Conservation (phyloP, 2,888 invertebrate genomes). For the Megaustenia siamemsis region DNA sequence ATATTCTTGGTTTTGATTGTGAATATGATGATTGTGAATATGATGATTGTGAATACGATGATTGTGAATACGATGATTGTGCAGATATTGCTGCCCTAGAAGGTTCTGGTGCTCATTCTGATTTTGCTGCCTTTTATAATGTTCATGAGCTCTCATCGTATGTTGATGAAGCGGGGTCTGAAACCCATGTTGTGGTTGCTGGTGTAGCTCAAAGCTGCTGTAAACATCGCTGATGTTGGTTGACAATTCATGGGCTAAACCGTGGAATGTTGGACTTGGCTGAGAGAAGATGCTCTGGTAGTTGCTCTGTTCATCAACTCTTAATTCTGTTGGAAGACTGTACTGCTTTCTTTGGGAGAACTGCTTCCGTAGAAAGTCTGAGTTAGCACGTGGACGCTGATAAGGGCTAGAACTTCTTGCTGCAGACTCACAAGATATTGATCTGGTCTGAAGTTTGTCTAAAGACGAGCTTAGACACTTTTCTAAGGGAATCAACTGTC, state of each 20-base stretch:
- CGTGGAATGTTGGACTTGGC: neutral
- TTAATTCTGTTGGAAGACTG: constrained; percentile 27
- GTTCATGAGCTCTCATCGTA: neutral
- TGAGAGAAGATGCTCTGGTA: neutral
- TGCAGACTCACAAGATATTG: neutral
- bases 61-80: constrained; percentile 20
- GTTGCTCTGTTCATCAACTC: neutral
- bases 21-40: neutral
- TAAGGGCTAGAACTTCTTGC: constrained; percentile 31
- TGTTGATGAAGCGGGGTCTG: constrained; percentile 18
- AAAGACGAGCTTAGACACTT: neutral
- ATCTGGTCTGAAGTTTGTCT: neutral
- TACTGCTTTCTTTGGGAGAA: constrained; percentile 10
- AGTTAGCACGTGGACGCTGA: constrained; percentile 23
- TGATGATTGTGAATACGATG: too few species aligned
- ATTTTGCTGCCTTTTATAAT: constrained; percentile 9
- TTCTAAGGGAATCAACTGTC: neutral
- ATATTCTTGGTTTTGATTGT: neutral
- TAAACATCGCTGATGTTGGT: neutral
- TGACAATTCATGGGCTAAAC: neutral
- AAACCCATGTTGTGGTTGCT: neutral
- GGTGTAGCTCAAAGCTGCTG: neutral
- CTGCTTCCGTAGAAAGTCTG: constrained; percentile 33
- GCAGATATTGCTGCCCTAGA: constrained; percentile 19
- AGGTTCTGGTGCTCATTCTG: neutral